Evolutionary conservation across 2,113 vertebrate species (phyloP).

Genomic region (Verasper variegatus): DNA sequence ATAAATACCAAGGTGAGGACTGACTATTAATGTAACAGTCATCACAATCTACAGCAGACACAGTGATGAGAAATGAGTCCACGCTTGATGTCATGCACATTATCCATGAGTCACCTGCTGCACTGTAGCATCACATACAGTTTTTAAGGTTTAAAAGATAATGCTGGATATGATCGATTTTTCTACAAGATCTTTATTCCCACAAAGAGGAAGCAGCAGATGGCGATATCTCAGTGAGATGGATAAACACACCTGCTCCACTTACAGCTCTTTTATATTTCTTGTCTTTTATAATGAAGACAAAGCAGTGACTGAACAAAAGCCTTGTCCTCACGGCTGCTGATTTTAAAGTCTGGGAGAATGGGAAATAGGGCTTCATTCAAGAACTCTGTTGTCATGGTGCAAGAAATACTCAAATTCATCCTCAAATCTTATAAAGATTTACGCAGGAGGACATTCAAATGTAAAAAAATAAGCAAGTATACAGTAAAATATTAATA

Average conservation of each 20-base stretch:
- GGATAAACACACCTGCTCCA: constrained; percentile 6
- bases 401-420: no score
- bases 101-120: background rate
- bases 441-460: no score
- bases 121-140: background rate
- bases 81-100: background rate
- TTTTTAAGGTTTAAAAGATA: background rate
- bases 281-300: no score
- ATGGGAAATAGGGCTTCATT: no score
- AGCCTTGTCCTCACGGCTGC: no score
- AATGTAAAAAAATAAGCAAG: no score
- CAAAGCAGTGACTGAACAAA: no score
- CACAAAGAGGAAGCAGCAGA: constrained; percentile 20
- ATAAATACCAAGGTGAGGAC: constrained; percentile 6
- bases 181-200: background rate
- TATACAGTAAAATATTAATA: no score
- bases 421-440: no score
- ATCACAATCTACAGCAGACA: background rate
- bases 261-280: no score
- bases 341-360: no score
- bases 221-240: background rate
- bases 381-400: no score
- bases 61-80: background rate
- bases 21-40: background rate
- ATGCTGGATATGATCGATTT: background rate